phyloP scores from a whole-genome alignment of 2,113 vertebrate species.

The Philantomba maxwellii region DNA sequence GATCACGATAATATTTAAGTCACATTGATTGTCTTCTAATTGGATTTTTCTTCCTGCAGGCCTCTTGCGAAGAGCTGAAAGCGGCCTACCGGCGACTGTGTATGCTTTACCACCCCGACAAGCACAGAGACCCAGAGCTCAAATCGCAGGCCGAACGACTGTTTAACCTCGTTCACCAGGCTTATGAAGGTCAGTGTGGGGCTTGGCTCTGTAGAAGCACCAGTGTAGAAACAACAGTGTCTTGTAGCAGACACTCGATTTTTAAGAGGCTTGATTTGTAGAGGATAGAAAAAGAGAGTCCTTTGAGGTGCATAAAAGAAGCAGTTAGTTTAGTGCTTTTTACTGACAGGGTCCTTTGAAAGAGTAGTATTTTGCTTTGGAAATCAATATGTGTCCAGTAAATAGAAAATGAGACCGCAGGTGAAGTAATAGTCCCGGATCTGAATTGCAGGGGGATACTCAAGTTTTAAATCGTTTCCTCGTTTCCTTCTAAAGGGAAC shows the following conservation, averaged over 20 bases:
- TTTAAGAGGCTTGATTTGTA: conserved; percentile 49
- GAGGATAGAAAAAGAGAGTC: background rate
- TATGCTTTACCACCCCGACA: conserved; percentile 98
- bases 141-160: conserved; percentile 92
- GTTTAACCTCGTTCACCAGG: conserved; percentile 96
- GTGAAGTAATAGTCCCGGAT: background rate
- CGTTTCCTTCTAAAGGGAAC: background rate
- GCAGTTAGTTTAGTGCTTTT: conserved; percentile 24
- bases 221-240: background rate
- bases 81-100: conserved; percentile 94
- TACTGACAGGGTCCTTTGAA: conserved; percentile 39
- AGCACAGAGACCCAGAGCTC: conserved; percentile 96
- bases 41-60: conserved; percentile 78
- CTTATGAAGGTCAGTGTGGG: conserved; percentile 91
- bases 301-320: conserved; percentile 13
- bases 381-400: conserved; percentile 53
- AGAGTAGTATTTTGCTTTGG: conserved; percentile 56
- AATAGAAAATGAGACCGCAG: conserved; percentile 1
- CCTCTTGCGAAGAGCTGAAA: conserved; percentile 95
- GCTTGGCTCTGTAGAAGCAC: background rate
- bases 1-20: background rate
- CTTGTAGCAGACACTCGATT: conserved; percentile 6
- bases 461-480: background rate
- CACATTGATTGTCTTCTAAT: background rate
- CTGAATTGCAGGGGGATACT: background rate